Base-by-base conservation (phyloP, 2,113 vertebrate species). In the Larimichthys crocea region DNA sequence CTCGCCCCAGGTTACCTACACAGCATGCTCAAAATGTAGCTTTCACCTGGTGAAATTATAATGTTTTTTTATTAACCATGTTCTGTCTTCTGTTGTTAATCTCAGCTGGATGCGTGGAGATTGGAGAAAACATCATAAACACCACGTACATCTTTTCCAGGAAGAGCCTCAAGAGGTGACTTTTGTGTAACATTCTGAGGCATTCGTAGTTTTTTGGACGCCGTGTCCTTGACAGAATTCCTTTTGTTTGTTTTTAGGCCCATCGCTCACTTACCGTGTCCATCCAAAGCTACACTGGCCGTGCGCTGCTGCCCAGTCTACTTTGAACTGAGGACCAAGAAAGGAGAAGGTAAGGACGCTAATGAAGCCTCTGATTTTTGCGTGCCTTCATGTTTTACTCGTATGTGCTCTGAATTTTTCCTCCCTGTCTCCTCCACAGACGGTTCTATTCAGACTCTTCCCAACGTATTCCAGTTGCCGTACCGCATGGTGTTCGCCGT, bases 401-500 rank as follows among this genome's bases (percentile, higher is more conserved):
- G 35, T 29, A 0, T 35, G 1, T 40, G 31, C 15, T 69, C 56
- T 53, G 79, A 2, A 59, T 26, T 81, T 20, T 50, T 12, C 17
- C 29, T 49, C 15, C 9, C 0, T 70, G 48, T 70, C 3, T 83
- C 14, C n/a, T 74, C 22, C 12, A 1, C 83, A 98, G 98, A 96
- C 65, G 94, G 91, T 19, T 86, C 77, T 0, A 12, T 82, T 0
- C 88, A 93, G 76, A 75, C 92, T 22, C 80, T 35, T 48, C 91
- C 73, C 29, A 93, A 95, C 63, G 76, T 96, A 0, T 94, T 97
- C 69, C 92, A 91, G 79, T 83, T 99, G 77, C 96, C 98, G 0
- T 99, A 99, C 86, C 96, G 98, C 0, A 78, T 99, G 94, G 96
- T 99, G 84, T 99, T 99, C 31, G 98, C 98, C 0, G 97, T 99